Evolutionary conservation across 2,888 invertebrate genomes (phyloP).

Genomic region (Dioctria linearis): DNA sequence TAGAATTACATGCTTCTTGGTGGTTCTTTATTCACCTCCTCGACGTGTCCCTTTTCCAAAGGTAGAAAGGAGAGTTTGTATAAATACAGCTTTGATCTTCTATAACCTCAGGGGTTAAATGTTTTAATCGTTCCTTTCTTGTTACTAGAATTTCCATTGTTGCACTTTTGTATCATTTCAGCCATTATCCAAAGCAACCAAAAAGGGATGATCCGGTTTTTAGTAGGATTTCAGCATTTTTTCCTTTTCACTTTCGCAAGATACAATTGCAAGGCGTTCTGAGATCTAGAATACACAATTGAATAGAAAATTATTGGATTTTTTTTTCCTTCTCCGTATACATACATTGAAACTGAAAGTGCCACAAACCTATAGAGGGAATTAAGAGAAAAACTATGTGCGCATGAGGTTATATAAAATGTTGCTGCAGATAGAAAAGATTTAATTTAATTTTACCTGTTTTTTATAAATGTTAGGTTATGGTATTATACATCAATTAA

Average conservation of each 20-base stretch:
- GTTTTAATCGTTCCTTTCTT: constrained; percentile 55
- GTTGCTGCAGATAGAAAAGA: too few species aligned
- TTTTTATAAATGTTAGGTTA: too few species aligned
- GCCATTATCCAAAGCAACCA: constrained; percentile 46
- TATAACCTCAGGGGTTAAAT: constrained; percentile 54
- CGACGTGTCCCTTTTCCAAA: not conserved
- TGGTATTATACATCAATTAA: too few species aligned
- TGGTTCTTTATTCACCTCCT: constrained; percentile 54
- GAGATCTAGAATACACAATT: constrained; percentile 16
- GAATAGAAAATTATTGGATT: not conserved
- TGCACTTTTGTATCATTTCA: constrained; percentile 57
- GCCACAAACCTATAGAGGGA: not conserved
- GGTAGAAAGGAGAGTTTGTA: constrained; percentile 27
- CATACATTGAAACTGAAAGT: constrained; percentile 22
- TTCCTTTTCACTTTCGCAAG: constrained; percentile 41
- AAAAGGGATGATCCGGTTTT: constrained; percentile 59
- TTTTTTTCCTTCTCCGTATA: not conserved
- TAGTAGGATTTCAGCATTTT: constrained; percentile 55
- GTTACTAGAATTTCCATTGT: constrained; percentile 42
- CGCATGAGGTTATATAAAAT: too few species aligned
- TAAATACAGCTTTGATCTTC: constrained; percentile 58
- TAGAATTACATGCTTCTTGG: constrained; percentile 58
- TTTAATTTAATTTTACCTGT: too few species aligned
- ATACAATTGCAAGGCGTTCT: constrained; percentile 39
- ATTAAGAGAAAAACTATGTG: too few species aligned